Base-by-base conservation (phyloP, 2,888 invertebrate genomes). In the Parasteatoda lunata region DNA sequence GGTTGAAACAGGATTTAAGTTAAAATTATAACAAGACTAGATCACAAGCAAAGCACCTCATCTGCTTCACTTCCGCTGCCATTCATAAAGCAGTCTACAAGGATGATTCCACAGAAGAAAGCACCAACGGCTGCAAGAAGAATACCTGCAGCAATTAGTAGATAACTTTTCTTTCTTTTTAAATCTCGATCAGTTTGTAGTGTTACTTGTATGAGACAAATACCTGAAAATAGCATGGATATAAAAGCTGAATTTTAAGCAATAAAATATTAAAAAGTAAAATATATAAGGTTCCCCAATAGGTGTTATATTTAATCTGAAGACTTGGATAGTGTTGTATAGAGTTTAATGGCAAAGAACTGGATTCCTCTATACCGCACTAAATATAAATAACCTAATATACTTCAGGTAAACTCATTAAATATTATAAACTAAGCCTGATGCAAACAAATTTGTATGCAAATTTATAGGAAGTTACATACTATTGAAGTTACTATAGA, bases 51-150 rank as follows among this genome's bases (percentile, higher is more conserved):
- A 9, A 88, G 73, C 7, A 59, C 15, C 48, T 83, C 88, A 8
- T 47, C 52, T 11, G 47, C 15, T 48, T 51, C 48, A 45, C 30
- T 54, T 1, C 48, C 7, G 6, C 45, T 15, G n/a, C 78, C 70
- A 65, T 77, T 77, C 15, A 71, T 8, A 48, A 88, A 69, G 11
- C 77, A 59, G 52, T 88, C 78, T 0, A 84, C 30, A 2, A 88
- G 48, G 9, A 88, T 83, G 48, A 84, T 73, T n/a, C 84, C 84
- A n/a, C 70, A 75, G 54, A 78, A 84, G 72, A 88, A 88, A 8
- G 88, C 81, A 7, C 88, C 88, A 5, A 88, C 30, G 7, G 70
- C 80, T 13, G 81, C 77, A 13, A 88, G 9, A 5, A 68, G 6
- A 11, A 88, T 52, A 6, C 71, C 68, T 3, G 47, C 71, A 5